Evolutionary conservation across 1,140 invertebrate species (phyloP).

Genomic region (Drosophila kanapiae): DNA sequence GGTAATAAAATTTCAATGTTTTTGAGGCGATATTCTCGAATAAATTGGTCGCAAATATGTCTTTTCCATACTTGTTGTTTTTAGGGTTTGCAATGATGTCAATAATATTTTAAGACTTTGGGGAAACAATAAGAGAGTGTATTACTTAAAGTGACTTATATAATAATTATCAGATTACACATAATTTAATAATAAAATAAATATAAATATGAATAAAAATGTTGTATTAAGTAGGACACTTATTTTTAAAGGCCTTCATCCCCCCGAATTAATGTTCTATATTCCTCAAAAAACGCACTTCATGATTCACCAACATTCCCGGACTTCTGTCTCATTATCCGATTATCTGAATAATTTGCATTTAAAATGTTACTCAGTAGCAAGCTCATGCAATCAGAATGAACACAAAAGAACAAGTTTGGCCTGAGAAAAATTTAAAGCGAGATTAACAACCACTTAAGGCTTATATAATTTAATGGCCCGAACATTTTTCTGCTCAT

Average conservation of each 20-base stretch:
- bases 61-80: not conserved
- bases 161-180: too few species aligned
- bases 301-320: not conserved
- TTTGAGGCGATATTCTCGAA: not conserved
- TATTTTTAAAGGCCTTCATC: too few species aligned
- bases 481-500: slow-evolving; percentile 46
- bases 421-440: slow-evolving; percentile 32
- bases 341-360: slow-evolving; percentile 31
- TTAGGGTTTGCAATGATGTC: not conserved
- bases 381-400: slow-evolving; percentile 1
- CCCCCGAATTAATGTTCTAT: not conserved
- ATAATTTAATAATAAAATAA: too few species aligned
- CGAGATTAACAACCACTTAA: slow-evolving; percentile 52
- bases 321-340: not conserved
- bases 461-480: slow-evolving; percentile 58
- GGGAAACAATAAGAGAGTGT: not conserved
- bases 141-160: too few species aligned
- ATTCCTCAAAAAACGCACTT: not conserved
- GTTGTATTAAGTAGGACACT: too few species aligned
- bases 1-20: slow-evolving; percentile 8
- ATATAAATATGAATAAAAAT: too few species aligned
- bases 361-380: slow-evolving; percentile 15
- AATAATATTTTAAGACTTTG: not conserved
- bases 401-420: slow-evolving; percentile 48
- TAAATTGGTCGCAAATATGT: too few species aligned